Percentiles rank a stretch among this genome's conserved stretches.
These are phyloP conservation scores for Zootermopsis nevadensis DNA, from an alignment of 2,888 invertebrate species.

Conservation along the genomic window DNA sequence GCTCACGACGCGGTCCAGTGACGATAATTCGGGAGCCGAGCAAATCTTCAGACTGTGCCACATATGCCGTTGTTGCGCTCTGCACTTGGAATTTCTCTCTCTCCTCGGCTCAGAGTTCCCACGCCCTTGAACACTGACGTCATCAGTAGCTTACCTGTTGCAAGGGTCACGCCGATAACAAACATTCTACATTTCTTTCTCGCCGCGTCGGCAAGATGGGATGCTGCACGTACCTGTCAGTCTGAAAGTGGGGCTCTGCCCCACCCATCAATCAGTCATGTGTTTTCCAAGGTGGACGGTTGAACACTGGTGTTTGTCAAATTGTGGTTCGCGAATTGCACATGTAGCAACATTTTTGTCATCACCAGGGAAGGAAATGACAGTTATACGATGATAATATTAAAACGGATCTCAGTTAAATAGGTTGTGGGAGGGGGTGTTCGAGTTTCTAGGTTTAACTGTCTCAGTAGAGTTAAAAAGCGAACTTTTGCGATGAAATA, in stretches of 20 bases:
- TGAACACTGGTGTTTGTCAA: too few species aligned
- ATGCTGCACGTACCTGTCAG: not conserved
- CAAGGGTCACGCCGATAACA: constrained; percentile 27
- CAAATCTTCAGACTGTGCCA: not conserved
- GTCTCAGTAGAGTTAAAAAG: too few species aligned
- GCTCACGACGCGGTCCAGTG: too few species aligned
- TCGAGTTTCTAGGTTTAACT: too few species aligned
- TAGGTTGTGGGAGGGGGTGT: too few species aligned
- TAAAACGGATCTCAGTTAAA: too few species aligned
- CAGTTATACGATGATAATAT: too few species aligned
- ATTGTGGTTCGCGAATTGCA: too few species aligned
- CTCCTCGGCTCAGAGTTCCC: constrained; percentile 39
- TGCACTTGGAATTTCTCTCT: constrained; percentile 38
- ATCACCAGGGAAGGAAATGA: too few species aligned
- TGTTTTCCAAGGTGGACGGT: not conserved
- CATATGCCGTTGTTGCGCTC: constrained; percentile 12
- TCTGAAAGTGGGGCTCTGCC: not conserved
- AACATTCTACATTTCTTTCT: not conserved
- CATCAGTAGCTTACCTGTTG: constrained; percentile 41
- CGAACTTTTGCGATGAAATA: too few species aligned
- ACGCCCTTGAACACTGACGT: constrained; percentile 43
- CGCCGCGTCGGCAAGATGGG: not conserved
- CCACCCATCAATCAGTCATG: not conserved
- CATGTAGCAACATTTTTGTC: too few species aligned
- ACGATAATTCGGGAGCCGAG: too few species aligned